Conservation (phyloP, 2,888 invertebrate species). For the Tachina fera region DNA sequence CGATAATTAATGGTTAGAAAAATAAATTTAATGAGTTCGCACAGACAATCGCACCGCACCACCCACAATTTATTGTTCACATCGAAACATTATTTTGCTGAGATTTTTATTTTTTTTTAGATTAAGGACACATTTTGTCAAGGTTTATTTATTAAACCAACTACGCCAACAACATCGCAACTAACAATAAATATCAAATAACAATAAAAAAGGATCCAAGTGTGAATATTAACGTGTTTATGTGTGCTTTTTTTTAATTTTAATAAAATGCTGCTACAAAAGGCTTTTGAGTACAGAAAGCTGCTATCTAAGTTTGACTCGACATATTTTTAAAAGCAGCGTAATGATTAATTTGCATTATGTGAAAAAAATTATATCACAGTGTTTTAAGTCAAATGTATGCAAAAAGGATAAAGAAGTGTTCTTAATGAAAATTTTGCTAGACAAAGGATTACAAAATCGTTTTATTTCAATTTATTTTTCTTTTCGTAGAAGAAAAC, state of each 20-base stretch:
- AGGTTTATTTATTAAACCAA: slow-evolving; percentile 50
- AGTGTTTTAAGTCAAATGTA: slow-evolving; percentile 28
- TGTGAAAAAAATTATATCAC: slow-evolving; percentile 38
- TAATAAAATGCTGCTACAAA: slow-evolving; percentile 2
- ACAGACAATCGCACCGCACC: slow-evolving; percentile 34
- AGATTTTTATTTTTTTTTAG: slow-evolving; percentile 17
- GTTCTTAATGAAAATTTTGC: slow-evolving; percentile 1
- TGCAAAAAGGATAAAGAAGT: background rate
- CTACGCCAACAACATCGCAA: background rate
- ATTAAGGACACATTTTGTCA: slow-evolving; percentile 56
- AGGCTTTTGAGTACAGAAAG: background rate
- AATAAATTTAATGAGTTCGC: slow-evolving; percentile 25
- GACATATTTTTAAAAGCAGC: slow-evolving; percentile 12
- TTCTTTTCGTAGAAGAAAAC: background rate
- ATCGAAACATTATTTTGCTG: background rate
- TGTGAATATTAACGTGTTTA: slow-evolving; percentile 7
- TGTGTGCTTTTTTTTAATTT: background rate
- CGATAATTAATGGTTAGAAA: slow-evolving; percentile 30
- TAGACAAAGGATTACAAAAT: background rate
- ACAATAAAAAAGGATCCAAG: slow-evolving; percentile 1
- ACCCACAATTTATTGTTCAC: slow-evolving; percentile 22
- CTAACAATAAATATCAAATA: background rate
- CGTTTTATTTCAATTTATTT: background rate
- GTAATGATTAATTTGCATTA: slow-evolving; percentile 17
- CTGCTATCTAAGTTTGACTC: slow-evolving; percentile 34